These are phyloP conservation scores for Troglohyphantes excavatus DNA, from an alignment of 2,888 invertebrate species.

Conservation along the genomic window DNA sequence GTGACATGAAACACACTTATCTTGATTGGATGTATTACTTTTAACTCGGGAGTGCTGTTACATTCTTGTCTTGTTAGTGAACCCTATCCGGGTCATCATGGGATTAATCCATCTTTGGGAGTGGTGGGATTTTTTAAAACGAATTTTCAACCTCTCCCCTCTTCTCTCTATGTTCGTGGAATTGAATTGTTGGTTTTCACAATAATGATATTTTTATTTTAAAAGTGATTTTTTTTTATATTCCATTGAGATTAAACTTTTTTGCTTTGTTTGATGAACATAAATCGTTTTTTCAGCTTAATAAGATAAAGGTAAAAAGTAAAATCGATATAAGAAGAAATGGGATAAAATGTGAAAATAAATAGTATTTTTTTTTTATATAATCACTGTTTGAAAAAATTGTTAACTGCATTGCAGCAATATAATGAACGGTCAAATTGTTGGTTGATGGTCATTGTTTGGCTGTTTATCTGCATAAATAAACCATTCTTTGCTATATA, in stretches of 20 bases:
- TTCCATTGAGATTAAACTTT: background rate
- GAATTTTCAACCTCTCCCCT: no score
- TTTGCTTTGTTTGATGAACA: background rate
- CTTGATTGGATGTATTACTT: constrained; percentile 66
- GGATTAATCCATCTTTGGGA: constrained; percentile 67
- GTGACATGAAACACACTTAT: constrained; percentile 68
- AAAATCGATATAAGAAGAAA: background rate
- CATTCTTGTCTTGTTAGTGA: constrained; percentile 51
- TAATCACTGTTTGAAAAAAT: no score
- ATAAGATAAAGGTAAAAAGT: background rate
- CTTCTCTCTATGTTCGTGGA: background rate
- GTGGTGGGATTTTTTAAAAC: background rate
- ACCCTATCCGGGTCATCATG: constrained; percentile 24
- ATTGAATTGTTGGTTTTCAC: no score
- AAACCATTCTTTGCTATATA: no score
- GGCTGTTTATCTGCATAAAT: no score
- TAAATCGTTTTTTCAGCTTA: no score
- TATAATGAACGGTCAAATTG: no score
- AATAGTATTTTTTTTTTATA: no score
- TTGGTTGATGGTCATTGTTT: no score
- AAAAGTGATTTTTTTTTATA: background rate
- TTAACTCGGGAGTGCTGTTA: constrained; percentile 4
- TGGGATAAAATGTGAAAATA: no score
- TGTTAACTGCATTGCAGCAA: no score
- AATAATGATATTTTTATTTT: background rate